Conservation (phyloP, 2,888 invertebrate genomes). For the Polylopha cassiicola region DNA sequence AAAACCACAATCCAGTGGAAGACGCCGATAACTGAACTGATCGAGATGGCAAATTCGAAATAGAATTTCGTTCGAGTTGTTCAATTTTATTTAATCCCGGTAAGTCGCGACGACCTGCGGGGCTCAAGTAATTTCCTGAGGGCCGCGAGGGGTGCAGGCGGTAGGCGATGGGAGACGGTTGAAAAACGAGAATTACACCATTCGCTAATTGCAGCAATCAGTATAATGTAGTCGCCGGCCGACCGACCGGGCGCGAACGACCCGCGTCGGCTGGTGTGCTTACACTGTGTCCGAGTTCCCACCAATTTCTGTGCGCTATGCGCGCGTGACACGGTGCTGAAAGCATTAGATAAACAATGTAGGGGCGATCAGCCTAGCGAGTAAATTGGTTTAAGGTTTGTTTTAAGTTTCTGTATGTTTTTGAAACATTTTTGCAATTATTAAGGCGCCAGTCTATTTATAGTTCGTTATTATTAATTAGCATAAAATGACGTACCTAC, state of each 20-base stretch:
- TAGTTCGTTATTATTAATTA: too few species aligned
- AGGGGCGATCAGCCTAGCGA: too few species aligned
- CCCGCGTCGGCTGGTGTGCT: slow-evolving; percentile 16
- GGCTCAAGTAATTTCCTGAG: slow-evolving; percentile 69
- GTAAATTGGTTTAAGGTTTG: too few species aligned
- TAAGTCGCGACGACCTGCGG: slow-evolving; percentile 62
- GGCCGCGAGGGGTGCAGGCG: slow-evolving; percentile 32
- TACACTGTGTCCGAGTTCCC: slow-evolving; percentile 2
- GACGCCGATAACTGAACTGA: slow-evolving; percentile 50
- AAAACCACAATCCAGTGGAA: slow-evolving; percentile 49
- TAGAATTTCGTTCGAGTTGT: slow-evolving; percentile 63
- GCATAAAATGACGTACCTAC: too few species aligned
- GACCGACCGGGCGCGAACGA: slow-evolving; percentile 50
- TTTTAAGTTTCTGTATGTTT: too few species aligned
- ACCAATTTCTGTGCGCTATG: too few species aligned
- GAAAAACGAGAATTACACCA: slow-evolving; percentile 75
- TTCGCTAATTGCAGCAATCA: slow-evolving; percentile 76
- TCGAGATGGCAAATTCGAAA: slow-evolving; percentile 61
- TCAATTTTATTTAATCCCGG: slow-evolving; percentile 70
- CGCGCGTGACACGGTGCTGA: too few species aligned
- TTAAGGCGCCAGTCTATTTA: too few species aligned
- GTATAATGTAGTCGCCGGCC: slow-evolving; percentile 74
- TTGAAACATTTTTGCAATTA: too few species aligned
- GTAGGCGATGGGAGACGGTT: slow-evolving; percentile 46
- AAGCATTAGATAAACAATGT: too few species aligned